Conservation (phyloP, 2,888 invertebrate genomes). For the Sphaeridia pumilis region DNA sequence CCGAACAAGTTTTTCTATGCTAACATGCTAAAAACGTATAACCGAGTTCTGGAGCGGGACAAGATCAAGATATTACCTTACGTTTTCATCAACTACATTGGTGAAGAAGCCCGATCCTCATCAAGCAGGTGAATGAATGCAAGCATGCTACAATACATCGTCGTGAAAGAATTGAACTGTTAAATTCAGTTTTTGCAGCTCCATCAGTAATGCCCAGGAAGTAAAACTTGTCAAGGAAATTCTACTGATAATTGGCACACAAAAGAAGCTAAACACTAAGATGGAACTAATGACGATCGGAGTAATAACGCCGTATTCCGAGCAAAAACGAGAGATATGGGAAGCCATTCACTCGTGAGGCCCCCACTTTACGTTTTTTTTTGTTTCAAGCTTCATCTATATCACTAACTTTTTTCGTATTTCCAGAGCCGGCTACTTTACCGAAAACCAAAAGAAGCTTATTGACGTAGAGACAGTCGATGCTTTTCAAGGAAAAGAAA, state of each 20-base stretch:
- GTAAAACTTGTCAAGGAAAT: conserved; percentile 47
- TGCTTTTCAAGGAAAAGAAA: conserved; percentile 78
- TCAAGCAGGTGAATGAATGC: no score
- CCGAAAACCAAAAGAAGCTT: no score
- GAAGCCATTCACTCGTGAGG: no score
- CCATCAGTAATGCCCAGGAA: conserved; percentile 47
- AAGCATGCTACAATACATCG: no score
- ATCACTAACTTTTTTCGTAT: no score
- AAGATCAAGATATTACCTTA: conserved; percentile 44
- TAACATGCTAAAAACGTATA: conserved; percentile 41
- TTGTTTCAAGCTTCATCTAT: no score
- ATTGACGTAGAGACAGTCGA: conserved; percentile 71
- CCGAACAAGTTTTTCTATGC: conserved; percentile 63
- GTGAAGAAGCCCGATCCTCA: no score
- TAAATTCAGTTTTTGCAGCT: conserved; percentile 34
- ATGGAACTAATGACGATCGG: conserved; percentile 45
- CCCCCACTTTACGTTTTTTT: no score
- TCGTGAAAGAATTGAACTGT: background rate
- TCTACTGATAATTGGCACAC: conserved; percentile 39
- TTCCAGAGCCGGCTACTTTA: no score
- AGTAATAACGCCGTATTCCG: conserved; percentile 58
- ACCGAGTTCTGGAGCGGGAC: conserved; percentile 7
- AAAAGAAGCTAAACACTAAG: conserved; percentile 43
- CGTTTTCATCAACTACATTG: conserved; percentile 47
- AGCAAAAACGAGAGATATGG: conserved; percentile 44